Base-by-base conservation (phyloP, 2,797 vertebrate genomes). In the Xiphophorus birchmanni region DNA sequence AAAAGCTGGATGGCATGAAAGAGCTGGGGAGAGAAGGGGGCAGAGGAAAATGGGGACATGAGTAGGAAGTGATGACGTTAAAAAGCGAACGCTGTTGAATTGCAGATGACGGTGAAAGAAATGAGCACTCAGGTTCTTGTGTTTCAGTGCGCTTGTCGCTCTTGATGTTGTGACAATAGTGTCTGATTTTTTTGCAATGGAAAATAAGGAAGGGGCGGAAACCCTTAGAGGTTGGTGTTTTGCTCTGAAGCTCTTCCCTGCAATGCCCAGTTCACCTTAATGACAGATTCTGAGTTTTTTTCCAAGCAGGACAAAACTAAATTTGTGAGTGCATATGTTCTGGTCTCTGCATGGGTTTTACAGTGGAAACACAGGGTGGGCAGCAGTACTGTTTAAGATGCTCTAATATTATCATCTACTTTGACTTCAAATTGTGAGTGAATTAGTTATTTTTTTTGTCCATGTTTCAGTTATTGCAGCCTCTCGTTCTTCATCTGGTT, bases 61-160 rank as follows among this genome's bases (percentile, higher is more conserved):
- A 91, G 87, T 86, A 80, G 86, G 87, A 84, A 84, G 86, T 17
- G 67, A 78, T 88, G 90, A 90, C 58, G 84, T 80, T 84, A 86
- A 75, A 71, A 63, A 48, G 69, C 45, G 50, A 74, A 48, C 11
- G 72, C 48, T 26, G n/a, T 42, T 82, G 81, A 50, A 82, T 80
- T 82, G 76, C 54, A 77, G 76, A 79, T 86, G 74, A 78, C 75
- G 67, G 67, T 58, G 74, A 73, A 75, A 80, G 23, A 40, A 76
- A 75, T 5, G 73, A 74, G 79, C 26, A 17, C 76, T 21, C 63
- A 17, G 15, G 63, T 84, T 74, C 12, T 23, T 80, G 76, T 80
- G 56, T 84, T 32, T 74, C 52, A 82, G 47, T 74, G 44, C 37
- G 73, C 50, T 48, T 74, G 71, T 76, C 72, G 12, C 40, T 71